Evolutionary conservation across 2,113 vertebrate genomes (phyloP), one percentile per base, ranked within the genome.

Genomic region (Tonatia bakeri): DNA sequence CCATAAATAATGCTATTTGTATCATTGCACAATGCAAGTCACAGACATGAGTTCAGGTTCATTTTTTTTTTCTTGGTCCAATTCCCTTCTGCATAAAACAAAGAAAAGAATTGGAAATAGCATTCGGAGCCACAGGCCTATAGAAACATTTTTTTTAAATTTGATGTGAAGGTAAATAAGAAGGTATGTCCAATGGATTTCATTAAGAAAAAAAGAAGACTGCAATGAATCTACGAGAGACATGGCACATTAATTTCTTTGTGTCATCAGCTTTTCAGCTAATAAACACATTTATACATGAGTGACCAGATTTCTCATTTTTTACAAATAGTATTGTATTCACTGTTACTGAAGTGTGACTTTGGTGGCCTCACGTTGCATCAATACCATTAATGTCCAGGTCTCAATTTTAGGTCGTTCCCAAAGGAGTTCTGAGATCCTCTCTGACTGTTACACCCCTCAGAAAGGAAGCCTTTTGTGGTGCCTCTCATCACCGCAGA

Each of bases 401-500:
- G 56, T 83, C 59, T 76, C 80, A 15, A 26, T 61, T 96, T 76
- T 50, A 50, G 73, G 82, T 87, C 69, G 69, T 22, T 96, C 73
- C 61, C 75, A 91, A 67, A 67, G 87, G 75, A 61, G 33, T 67
- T 79, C 40, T 77, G 84, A 77, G 40, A 82, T 91, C 95, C 83
- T 26, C 54, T 91, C 90, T 93, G 91, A 61, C 84, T 77, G 22
- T 69, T 52, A 50, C 8, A 73, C 54, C 22, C 43, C 87, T 28
- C 65, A 59, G 59, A 43, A 89, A 72, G 65, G 85, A 93, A 87
- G 43, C 79, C 64, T 67, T 96, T 87, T 90, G 94, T 95, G 96
- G 80, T 97, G 91, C 91, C 70, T 94, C 52, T 79, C 73, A 65
- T 96, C 72, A 96, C 97, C 97, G 97, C 96, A 95, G 50, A 97